Base-by-base conservation (phyloP, 2,797 vertebrate genomes). In the Cuculus canorus region DNA sequence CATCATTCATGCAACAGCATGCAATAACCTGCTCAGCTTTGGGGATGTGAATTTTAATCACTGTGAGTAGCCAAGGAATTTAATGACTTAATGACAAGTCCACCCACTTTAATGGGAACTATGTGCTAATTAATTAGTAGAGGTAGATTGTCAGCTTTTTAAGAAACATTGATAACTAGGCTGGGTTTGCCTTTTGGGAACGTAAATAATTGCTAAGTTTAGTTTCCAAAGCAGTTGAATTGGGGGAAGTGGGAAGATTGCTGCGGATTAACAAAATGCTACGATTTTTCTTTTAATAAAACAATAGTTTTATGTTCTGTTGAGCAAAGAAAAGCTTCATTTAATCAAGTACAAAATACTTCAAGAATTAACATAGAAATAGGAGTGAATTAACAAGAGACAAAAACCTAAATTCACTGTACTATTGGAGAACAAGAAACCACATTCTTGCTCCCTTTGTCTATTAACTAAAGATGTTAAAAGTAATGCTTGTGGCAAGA, bases 1-100 rank as follows among this genome's bases (percentile, higher is more conserved):
- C 87, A 73, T 93, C 73, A 64, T 93, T 94, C 79, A 88, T 73
- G 27, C 64, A 79, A 7, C 79, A 83, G 39, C 72, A 94, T 75
- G 65, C 76, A 94, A 92, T 92, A 88, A 78, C 61, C 65, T 91
- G 61, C 59, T 63, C 83, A 41, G 54, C 71, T 96, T 89, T 88
- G 43, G 47, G 56, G 76, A 83, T 59, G 54, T 54, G 43, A 50
- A 24, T 91, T 95, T 96, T 93, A 92, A 92, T 96, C 79, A 91
- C 65, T 88, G 47, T 1, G 17, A 94, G 19, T 76, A 83, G 72
- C 63, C 85, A 87, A 94, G 76, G 59, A 92, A 91, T 88, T 83
- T 94, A 96, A 95, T 45, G 78, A 92, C 76, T 95, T 87, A 82
- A 90, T 91, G 89, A 72, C 71, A 90, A 84, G 76, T 73, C 70